A percentile compares a stretch with the other conserved stretches of the same genome.
These are phyloP conservation scores for Allobates femoralis DNA, from an alignment of 2,797 vertebrate species.

Conservation along the genomic window DNA sequence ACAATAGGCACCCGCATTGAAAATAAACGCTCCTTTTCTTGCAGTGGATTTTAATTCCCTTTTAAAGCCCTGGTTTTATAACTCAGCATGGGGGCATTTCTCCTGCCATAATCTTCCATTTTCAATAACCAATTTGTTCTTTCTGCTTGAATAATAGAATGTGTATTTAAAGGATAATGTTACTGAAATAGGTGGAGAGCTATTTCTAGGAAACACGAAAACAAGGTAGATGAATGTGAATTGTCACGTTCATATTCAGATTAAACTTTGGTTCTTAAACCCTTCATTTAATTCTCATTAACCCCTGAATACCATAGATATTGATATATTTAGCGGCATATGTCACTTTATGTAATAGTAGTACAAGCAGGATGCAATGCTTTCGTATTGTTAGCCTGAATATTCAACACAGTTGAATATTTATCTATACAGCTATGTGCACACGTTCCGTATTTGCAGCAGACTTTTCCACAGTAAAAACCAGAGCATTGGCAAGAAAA, in stretches of 20 bases:
- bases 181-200: conserved; percentile 51
- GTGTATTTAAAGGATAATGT: conserved; percentile 63
- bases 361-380: too few relatives aligned
- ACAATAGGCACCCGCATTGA: conserved; percentile 62
- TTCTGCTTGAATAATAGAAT: conserved; percentile 60
- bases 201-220: conserved; percentile 59
- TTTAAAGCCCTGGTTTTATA: conserved; percentile 56
- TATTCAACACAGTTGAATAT: too few relatives aligned
- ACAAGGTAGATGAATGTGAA: conserved; percentile 36
- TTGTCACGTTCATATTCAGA: conserved; percentile 24
- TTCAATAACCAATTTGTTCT: conserved; percentile 64
- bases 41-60: conserved; percentile 56
- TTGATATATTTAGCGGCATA: background rate
- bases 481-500: too few relatives aligned
- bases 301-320: background rate
- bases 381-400: too few relatives aligned
- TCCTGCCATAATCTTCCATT: conserved; percentile 61
- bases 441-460: too few relatives aligned
- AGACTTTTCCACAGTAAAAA: too few relatives aligned
- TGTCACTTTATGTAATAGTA: too few relatives aligned
- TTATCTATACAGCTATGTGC: background rate
- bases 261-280: conserved; percentile 19
- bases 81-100: conserved; percentile 57
- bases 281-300: conserved; percentile 20
- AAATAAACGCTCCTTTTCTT: conserved; percentile 58